These are phyloP conservation scores for Scopus umbretta DNA, from an alignment of 2,113 vertebrate species.

Conservation along the genomic window DNA sequence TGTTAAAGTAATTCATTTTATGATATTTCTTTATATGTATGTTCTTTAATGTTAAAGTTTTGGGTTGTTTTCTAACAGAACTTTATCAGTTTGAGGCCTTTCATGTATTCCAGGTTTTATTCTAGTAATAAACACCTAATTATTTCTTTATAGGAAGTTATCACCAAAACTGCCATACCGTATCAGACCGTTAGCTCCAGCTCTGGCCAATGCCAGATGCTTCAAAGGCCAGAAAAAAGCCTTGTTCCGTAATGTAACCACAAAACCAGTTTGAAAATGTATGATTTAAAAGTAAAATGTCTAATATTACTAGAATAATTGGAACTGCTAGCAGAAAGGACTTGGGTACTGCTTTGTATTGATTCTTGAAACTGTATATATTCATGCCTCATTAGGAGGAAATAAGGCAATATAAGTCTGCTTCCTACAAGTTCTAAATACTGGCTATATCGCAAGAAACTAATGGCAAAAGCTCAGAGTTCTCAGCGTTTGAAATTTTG, in stretches of 20 bases:
- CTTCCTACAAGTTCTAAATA: background rate
- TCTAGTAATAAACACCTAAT: background rate
- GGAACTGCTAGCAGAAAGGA: background rate
- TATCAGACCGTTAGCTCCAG: background rate
- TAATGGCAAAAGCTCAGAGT: background rate
- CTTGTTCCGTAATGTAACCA: background rate
- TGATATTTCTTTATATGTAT: background rate
- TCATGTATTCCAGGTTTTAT: background rate
- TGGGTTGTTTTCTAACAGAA: background rate
- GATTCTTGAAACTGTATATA: background rate
- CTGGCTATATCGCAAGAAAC: background rate
- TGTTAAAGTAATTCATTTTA: background rate
- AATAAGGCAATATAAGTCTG: background rate
- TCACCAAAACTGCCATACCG: background rate
- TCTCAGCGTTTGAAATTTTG: background rate
- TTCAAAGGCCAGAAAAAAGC: background rate
- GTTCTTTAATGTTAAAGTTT: background rate
- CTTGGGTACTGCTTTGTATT: background rate
- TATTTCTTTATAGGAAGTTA: background rate
- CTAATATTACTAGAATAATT: background rate
- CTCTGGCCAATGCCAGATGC: background rate
- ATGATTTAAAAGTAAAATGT: background rate
- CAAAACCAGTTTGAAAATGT: background rate
- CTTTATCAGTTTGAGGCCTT: background rate
- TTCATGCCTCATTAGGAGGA: background rate